Base-by-base conservation (phyloP, 2,888 invertebrate genomes). In the Erebia aethiops region DNA sequence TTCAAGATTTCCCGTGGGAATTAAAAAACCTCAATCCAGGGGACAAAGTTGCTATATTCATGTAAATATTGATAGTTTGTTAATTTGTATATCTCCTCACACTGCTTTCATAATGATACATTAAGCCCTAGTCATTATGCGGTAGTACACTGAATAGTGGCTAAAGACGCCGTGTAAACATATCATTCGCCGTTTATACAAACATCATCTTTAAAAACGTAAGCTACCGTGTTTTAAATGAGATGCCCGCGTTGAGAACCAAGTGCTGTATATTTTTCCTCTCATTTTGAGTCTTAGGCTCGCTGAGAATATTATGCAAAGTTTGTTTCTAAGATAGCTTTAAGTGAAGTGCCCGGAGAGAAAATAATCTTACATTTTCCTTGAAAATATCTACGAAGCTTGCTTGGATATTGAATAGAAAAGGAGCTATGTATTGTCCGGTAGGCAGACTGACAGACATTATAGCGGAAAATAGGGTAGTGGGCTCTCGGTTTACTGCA, bases 181-280 rank as follows among this genome's bases (percentile, higher is more conserved):
- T 76, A 76, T 77, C 82, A 80, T 77, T 81, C 82, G 78, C 75
- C 90, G 89, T 90, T 90, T 90, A 88, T 86, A 85, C 82, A 84
- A 81, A 82, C 80, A 82, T 83, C 85, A 86, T 87, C 87, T 89
- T 86, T 87, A 85, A 88, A 87, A 90, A 89, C 84, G 87, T 82
- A 84, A 86, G 85, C 74, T 80, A 81, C 78, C 80, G 85, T 86
- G 85, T 85, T 86, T 82, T 82, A 89, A 84, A 90, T 89, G 89
- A 88, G 90, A 90, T 84, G 89, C 81, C 80, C 78, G 84, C 89
- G 89, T 89, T 87, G 87, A 90, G 83, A 88, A 85, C 88, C 85
- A 87, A 89, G 89, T 85, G 89, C 79, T 90, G 88, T 91, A 88
- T 89, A 87, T 90, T 87, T 82, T 87, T 81, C 83, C 81, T 80